Base-by-base conservation (phyloP, 2,797 vertebrate genomes). In the Tauraco hartlaubi region DNA sequence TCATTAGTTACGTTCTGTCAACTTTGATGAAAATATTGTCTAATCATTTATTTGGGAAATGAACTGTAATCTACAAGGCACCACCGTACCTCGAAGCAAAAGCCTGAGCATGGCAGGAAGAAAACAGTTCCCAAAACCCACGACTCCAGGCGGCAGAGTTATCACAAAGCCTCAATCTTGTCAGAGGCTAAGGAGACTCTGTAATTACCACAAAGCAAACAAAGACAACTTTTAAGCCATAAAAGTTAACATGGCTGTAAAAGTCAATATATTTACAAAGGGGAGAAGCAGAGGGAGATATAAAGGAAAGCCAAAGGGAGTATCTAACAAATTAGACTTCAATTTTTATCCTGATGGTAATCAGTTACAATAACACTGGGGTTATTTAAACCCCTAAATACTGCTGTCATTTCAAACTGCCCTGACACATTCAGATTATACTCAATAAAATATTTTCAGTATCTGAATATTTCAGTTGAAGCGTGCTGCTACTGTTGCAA, bases 181-280 rank as follows among this genome's bases (percentile, higher is more conserved):
- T 78, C 75, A 83, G 82, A 4, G 3, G 64, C 78, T 33, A 29
- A 77, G 54, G 87, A 72, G 76, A 58, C 0, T 4, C 71, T 46
- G 54, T 91, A 96, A 96, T 94, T 94, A 92, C 91, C 0, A 2
- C 79, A 78, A 44, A 92, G 76, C 88, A 92, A 94, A 94, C 82
- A 97, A 88, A 79, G 59, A 68, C 46, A 87, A 85, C 35, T 90
- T 75, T 44, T 44, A 85, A 93, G 49, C 23, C 54, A 4, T 18
- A 51, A 49, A 94, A 90, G 58, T 73, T 94, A 94, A 81, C 66
- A 9, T 1, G 69, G 55, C 58, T 84, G n/a, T 94, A 83, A 92
- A 95, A 86, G 79, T 72, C 67, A 81, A 73, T 49, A n/a, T 92
- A 93, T 96, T 94, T 97, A 95, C 90, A 92, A 86, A 94, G 28